Evolutionary conservation across 2,888 invertebrate genomes (phyloP).

Genomic region (Cybosia mesomella): DNA sequence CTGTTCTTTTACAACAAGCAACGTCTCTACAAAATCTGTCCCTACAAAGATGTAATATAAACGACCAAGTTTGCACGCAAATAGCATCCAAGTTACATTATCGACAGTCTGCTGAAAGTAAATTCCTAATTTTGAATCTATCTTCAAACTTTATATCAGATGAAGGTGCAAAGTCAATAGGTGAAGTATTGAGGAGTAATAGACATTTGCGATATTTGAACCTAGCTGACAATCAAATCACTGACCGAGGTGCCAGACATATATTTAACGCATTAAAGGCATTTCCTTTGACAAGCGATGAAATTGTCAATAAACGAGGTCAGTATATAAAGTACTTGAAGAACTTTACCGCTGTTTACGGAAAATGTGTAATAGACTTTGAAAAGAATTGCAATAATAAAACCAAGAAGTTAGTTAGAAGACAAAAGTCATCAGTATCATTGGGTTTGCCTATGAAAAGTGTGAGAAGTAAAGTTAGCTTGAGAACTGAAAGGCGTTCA

Average conservation of each 20-base stretch:
- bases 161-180: slow-evolving; percentile 58
- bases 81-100: slow-evolving; percentile 58
- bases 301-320: slow-evolving; percentile 52
- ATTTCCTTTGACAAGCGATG: slow-evolving; percentile 57
- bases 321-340: slow-evolving; percentile 50
- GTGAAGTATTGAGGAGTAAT: slow-evolving; percentile 61
- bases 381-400: slow-evolving; percentile 30
- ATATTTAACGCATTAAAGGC: slow-evolving; percentile 58
- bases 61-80: slow-evolving; percentile 58
- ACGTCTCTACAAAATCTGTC: slow-evolving; percentile 59
- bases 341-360: slow-evolving; percentile 31
- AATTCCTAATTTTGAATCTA: slow-evolving; percentile 46
- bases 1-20: slow-evolving; percentile 52
- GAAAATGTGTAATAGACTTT: slow-evolving; percentile 35
- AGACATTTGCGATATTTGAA: slow-evolving; percentile 64
- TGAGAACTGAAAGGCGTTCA: slow-evolving; percentile 34
- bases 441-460: not conserved
- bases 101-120: slow-evolving; percentile 52
- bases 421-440: not conserved
- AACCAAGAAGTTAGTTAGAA: not conserved
- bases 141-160: slow-evolving; percentile 36
- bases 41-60: slow-evolving; percentile 63
- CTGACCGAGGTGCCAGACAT: slow-evolving; percentile 57
- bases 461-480: slow-evolving; percentile 30
- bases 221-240: slow-evolving; percentile 64